Evolutionary conservation across 1,140 invertebrate genomes (phyloP).

Genomic region (Pissodes strobi): DNA sequence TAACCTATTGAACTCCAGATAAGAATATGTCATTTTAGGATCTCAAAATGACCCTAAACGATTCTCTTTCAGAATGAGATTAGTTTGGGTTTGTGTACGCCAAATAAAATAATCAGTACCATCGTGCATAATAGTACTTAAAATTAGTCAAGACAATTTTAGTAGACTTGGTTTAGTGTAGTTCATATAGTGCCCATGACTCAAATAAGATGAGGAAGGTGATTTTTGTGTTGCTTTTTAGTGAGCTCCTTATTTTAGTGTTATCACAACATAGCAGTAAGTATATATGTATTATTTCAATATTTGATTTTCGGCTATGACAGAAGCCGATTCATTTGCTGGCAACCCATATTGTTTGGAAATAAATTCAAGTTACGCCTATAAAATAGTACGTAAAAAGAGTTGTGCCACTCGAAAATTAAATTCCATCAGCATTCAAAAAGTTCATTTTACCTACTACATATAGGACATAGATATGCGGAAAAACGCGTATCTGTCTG

Average conservation of each 20-base stretch:
- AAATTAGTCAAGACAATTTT: not conserved
- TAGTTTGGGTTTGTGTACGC: not conserved
- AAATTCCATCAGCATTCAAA: no score
- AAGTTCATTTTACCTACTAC: no score
- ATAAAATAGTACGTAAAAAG: no score
- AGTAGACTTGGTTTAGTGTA: not conserved
- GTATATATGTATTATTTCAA: no score
- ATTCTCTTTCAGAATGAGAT: slow-evolving; percentile 14
- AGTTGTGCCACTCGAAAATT: no score
- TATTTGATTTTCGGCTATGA: no score
- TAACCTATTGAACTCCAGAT: slow-evolving; percentile 36
- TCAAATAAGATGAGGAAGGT: slow-evolving; percentile 19
- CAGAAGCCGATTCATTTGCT: no score
- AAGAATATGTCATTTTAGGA: slow-evolving; percentile 32
- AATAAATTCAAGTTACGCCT: no score
- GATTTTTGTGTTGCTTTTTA: slow-evolving; percentile 11
- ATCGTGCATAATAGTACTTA: slow-evolving; percentile 1
- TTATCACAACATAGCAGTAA: slow-evolving; percentile 23
- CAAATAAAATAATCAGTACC: slow-evolving; percentile 12
- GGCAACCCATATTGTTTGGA: no score
- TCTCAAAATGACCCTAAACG: slow-evolving; percentile 34
- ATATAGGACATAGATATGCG: no score
- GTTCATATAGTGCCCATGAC: slow-evolving; percentile 17
- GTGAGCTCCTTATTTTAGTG: not conserved
- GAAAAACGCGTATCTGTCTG: no score